These are phyloP conservation scores for Subanguina moxae DNA, from an alignment of 1,140 invertebrate species.

Conservation along the genomic window DNA sequence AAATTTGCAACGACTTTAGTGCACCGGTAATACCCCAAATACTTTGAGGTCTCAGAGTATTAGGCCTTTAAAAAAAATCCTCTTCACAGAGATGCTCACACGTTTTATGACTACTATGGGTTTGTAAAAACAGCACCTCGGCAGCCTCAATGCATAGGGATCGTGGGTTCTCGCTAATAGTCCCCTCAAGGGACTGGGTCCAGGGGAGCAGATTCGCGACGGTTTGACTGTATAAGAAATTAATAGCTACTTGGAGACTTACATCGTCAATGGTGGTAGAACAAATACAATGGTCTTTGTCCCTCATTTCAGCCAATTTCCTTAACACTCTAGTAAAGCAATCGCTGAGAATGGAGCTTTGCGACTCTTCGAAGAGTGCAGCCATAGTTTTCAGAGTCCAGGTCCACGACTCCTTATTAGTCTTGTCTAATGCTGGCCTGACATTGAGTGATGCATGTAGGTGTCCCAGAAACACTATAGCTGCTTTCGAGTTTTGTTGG, in stretches of 20 bases:
- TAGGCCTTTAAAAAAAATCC: no score
- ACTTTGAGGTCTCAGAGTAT: no score
- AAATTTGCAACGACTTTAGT: no score
- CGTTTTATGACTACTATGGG: no score
- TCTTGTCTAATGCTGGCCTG: background rate
- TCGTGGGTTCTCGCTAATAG: no score
- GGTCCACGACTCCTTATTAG: conserved; percentile 39
- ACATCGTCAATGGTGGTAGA: conserved; percentile 43
- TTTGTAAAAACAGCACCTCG: no score
- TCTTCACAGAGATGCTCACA: no score
- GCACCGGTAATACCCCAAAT: no score
- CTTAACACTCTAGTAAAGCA: conserved; percentile 36
- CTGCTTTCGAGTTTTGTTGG: conserved; percentile 25
- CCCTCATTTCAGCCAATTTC: conserved; percentile 44
- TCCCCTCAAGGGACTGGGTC: no score
- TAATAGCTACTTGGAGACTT: background rate
- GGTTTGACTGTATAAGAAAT: no score
- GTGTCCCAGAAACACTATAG: conserved; percentile 9
- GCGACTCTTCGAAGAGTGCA: conserved; percentile 37
- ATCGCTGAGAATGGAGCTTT: conserved; percentile 25
- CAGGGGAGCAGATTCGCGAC: no score
- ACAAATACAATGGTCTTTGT: conserved; percentile 47
- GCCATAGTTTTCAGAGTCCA: conserved; percentile 42
- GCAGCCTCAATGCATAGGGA: no score
- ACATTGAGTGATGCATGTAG: conserved; percentile 34